phyloP scores from a whole-genome alignment of 2,113 vertebrate species.

The Strix aluco region DNA sequence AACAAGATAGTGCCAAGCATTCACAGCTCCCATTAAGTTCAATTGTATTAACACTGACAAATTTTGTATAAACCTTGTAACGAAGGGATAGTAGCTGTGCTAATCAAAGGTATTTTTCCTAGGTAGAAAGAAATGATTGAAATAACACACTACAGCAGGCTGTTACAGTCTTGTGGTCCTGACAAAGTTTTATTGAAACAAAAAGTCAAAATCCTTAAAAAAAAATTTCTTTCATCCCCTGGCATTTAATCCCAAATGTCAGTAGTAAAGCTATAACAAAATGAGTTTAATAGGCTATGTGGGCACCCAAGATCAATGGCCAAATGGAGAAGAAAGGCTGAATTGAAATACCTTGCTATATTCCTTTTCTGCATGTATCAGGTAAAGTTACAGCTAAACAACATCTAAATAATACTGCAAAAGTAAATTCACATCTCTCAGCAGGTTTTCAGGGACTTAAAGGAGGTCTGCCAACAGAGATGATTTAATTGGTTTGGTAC shows the following conservation, averaged over 20 bases:
- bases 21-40: background rate
- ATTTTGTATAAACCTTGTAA: background rate
- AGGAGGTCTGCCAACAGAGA: background rate
- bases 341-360: background rate
- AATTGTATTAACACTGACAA: background rate
- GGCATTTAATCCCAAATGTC: constrained; percentile 42
- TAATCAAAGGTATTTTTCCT: background rate
- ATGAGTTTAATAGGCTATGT: constrained; percentile 10
- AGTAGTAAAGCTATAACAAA: background rate
- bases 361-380: background rate
- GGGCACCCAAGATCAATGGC: background rate
- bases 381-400: background rate
- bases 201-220: background rate
- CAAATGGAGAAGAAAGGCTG: background rate
- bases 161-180: background rate
- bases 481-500: background rate
- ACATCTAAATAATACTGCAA: background rate
- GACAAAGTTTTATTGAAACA: background rate
- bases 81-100: background rate
- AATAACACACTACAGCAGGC: background rate
- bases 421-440: background rate
- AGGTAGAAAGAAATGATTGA: background rate
- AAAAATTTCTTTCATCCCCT: background rate
- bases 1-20: background rate
- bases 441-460: background rate